These are phyloP conservation scores for Xiphias gladius DNA, from an alignment of 2,113 vertebrate species.

Conservation along the genomic window DNA sequence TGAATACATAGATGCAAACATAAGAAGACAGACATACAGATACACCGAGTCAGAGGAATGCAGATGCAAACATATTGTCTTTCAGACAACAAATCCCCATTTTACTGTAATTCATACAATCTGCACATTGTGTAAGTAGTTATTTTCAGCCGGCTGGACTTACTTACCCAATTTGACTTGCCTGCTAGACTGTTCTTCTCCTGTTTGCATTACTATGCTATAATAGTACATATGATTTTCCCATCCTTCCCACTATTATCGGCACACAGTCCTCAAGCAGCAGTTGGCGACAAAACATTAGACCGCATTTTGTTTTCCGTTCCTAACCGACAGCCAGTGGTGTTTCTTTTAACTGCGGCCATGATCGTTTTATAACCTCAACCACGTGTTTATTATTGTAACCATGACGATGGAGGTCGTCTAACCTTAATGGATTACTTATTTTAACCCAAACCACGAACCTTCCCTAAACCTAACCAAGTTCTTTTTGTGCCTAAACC, in stretches of 20 bases:
- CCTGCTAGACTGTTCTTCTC: not conserved
- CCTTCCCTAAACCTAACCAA: not conserved
- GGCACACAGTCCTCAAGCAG: not conserved
- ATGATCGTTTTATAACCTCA: too few species aligned
- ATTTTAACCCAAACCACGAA: too few species aligned
- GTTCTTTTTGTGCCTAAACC: not conserved
- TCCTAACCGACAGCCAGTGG: not conserved
- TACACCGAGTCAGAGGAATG: not conserved
- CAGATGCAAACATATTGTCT: not conserved
- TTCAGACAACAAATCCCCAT: constrained; percentile 33
- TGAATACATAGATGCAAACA: not conserved
- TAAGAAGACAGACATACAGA: not conserved
- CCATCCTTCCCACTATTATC: constrained; percentile 1
- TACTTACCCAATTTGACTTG: not conserved
- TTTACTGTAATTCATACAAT: constrained; percentile 18
- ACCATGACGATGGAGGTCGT: not conserved
- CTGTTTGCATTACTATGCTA: constrained; percentile 25
- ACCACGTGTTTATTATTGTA: not conserved
- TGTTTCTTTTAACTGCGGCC: not conserved
- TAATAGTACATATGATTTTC: constrained; percentile 4
- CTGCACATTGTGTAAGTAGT: not conserved
- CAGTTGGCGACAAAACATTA: not conserved
- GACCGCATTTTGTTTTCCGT: not conserved
- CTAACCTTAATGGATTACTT: too few species aligned
- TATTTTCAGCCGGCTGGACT: constrained; percentile 32